Evolutionary conservation across 2,888 invertebrate genomes (phyloP).

Genomic region (Dryadula phaetusa): DNA sequence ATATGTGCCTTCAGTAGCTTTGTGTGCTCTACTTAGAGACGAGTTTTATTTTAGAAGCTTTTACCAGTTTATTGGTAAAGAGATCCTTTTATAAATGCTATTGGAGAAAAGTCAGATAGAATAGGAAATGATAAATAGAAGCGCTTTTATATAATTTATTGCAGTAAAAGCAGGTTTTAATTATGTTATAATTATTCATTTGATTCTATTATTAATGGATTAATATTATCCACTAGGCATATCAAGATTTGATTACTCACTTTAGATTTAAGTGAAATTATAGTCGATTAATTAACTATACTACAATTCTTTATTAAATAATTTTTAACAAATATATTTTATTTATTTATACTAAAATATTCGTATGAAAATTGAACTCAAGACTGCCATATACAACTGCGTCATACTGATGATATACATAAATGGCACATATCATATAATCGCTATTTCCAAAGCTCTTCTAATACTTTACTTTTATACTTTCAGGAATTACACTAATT

Average conservation of each 20-base stretch:
- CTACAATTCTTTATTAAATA: not conserved
- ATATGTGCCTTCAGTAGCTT: constrained; percentile 17
- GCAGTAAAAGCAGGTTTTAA: not conserved
- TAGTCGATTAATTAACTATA: not conserved
- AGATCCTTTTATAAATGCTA: constrained; percentile 7
- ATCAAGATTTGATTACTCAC: not conserved
- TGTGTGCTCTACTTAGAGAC: constrained; percentile 4
- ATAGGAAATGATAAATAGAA: not conserved
- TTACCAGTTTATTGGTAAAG: constrained; percentile 8
- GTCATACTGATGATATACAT: no score
- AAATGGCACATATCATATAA: not conserved
- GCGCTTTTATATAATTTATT: not conserved
- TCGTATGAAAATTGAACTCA: not conserved
- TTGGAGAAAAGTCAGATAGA: not conserved
- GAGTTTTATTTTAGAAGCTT: constrained; percentile 11
- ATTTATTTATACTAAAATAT: not conserved
- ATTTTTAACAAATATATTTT: not conserved
- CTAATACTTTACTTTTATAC: not conserved
- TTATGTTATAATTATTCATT: not conserved
- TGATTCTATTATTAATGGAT: not conserved
- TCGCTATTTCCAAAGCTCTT: not conserved
- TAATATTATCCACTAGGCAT: not conserved
- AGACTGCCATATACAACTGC: no score
- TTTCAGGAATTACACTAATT: not conserved
- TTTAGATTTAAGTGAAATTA: not conserved